A percentile compares a stretch with the other conserved stretches of the same genome.
Conservation (phyloP, 2,888 invertebrate species). For the Andricus quercusramuli region DNA sequence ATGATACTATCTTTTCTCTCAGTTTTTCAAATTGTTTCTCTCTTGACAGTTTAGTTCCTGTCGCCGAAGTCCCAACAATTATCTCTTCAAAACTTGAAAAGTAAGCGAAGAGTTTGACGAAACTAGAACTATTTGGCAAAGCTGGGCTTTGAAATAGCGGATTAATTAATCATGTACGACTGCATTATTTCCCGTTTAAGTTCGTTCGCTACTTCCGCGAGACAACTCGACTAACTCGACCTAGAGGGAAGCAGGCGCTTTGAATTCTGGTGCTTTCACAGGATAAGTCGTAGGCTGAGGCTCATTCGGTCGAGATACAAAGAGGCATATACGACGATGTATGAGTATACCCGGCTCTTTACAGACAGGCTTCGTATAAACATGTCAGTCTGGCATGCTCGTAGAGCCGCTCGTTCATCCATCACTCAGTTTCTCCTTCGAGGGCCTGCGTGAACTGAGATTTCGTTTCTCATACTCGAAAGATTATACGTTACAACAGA, state of each 20-base stretch:
- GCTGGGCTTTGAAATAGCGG: conserved; percentile 65
- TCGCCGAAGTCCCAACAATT: background rate
- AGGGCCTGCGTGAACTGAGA: conserved; percentile 49
- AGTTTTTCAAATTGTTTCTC: background rate
- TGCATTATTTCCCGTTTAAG: conserved; percentile 75
- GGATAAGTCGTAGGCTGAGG: conserved; percentile 71
- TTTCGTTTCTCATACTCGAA: conserved; percentile 34
- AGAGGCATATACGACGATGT: conserved; percentile 63
- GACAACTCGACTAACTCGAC: conserved; percentile 55
- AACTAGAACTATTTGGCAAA: conserved; percentile 45
- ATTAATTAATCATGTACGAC: conserved; percentile 76
- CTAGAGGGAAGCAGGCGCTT: conserved; percentile 55
- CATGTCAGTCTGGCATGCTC: conserved; percentile 75
- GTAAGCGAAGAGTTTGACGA: conserved; percentile 6
- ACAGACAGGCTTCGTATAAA: conserved; percentile 76
- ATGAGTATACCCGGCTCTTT: conserved; percentile 67
- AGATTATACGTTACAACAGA: background rate
- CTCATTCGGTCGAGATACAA: conserved; percentile 68
- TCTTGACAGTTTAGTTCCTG: background rate
- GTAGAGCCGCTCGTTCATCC: conserved; percentile 72
- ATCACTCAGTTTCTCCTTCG: conserved; percentile 64
- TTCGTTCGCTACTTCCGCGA: conserved; percentile 58
- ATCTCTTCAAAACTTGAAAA: background rate
- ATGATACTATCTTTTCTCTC: background rate
- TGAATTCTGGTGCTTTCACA: conserved; percentile 68